These are phyloP conservation scores for Brienomyrus brachyistius DNA, from an alignment of 2,113 vertebrate genomes.

Conservation along the genomic window DNA sequence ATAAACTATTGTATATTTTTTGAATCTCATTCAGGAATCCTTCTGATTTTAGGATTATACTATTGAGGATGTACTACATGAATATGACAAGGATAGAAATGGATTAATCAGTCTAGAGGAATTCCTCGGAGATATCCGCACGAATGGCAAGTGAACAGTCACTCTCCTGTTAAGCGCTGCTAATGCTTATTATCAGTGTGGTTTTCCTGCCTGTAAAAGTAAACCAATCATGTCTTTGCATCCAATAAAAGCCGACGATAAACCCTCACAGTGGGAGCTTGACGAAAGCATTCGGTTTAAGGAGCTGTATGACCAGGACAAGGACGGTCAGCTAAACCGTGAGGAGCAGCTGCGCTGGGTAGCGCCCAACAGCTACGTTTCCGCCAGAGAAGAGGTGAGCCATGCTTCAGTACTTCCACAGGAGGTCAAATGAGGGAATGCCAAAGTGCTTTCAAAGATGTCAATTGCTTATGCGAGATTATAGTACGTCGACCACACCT, in stretches of 20 bases:
- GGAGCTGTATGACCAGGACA: slow-evolving; percentile 87
- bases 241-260: slow-evolving; percentile 52
- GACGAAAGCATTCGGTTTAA: slow-evolving; percentile 86
- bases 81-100: slow-evolving; percentile 83
- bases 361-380: slow-evolving; percentile 84
- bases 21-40: neutral
- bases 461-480: neutral
- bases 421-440: neutral
- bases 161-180: neutral
- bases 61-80: slow-evolving; percentile 84
- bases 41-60: slow-evolving; percentile 74
- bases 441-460: neutral
- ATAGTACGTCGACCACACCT: neutral
- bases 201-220: slow-evolving; percentile 28
- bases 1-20: neutral
- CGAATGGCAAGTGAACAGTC: slow-evolving; percentile 66
- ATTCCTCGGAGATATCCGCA: slow-evolving; percentile 83
- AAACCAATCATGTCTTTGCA: neutral
- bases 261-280: slow-evolving; percentile 85
- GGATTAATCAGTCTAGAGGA: slow-evolving; percentile 83
- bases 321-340: slow-evolving; percentile 73
- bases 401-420: neutral
- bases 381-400: slow-evolving; percentile 84
- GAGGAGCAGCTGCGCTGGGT: slow-evolving; percentile 88
- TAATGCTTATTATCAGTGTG: neutral